Base-by-base conservation (phyloP, 1,140 invertebrate genomes). In the Helicoverpa zea region DNA sequence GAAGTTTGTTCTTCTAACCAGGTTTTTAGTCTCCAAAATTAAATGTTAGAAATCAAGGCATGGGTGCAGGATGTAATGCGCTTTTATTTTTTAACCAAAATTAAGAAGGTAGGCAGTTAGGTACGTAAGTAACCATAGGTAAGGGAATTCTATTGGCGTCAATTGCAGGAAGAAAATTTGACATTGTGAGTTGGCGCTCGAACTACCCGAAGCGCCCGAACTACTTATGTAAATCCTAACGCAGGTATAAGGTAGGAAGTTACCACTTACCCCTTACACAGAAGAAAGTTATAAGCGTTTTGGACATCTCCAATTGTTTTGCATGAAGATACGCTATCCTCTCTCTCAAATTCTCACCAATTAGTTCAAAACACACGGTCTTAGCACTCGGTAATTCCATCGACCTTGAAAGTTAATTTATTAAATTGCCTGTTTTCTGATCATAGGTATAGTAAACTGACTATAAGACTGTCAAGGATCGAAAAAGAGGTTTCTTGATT, bases 271-370 rank as follows among this genome's bases (percentile, higher is more conserved):
- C 75, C 54, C 61, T 52, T 3, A 18, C 13, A 54, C 7, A 43
- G 54, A 93, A 91, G 77, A 89, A 92, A 13, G 89, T 91, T 0
- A 91, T 78, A 49, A 93, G 74, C 7, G 89, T 72, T 74, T 84
- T 91, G 7, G 87, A 84, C 11, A 86, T 88, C 29, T 90, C 89
- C 2, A 83, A 29, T 58, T 86, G 83, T 56, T 84, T 82, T 11
- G 86, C 29, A 12, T 84, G 82, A 1, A 89, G 64, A 16, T 80
- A 72, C 70, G 82, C 74, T 54, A 88, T 84, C n/a, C 88, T 86
- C 13, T 82, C 14, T 5, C 80, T 61, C 5, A 88, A 84, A 64
- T 80, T 84, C n/a, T 84, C 49, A 51, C 79, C 84, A 49, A 90
- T 86, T 18, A 79, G 61, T 16, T 83, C 58, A 83, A 87, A 87